Evolutionary conservation across 2,797 vertebrate genomes (phyloP).

Genomic region (Silurus lanzhouensis): DNA sequence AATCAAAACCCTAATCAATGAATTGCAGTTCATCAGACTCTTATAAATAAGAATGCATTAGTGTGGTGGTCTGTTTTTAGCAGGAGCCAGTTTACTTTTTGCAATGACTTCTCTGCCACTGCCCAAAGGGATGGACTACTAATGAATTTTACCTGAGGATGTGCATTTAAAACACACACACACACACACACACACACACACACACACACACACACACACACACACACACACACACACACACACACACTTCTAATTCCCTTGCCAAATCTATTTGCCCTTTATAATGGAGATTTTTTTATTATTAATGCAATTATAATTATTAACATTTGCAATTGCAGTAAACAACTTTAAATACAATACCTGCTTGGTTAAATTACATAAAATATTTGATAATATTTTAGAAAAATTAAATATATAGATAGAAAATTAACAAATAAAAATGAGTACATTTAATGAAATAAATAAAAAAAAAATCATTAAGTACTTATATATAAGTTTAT

Average conservation of each 20-base stretch:
- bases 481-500: no score
- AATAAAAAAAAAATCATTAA: no score
- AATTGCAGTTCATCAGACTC: constrained; percentile 4
- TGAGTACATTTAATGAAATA: no score
- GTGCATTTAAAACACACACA: neutral
- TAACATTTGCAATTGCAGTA: no score
- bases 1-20: constrained; percentile 15
- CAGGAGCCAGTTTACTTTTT: constrained; percentile 20
- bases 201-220: constrained; percentile 9
- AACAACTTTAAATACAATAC: no score
- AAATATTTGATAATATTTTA: no score
- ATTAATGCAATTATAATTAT: no score
- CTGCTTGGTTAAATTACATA: no score
- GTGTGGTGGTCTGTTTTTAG: neutral
- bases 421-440: no score
- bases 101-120: neutral
- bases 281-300: neutral
- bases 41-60: neutral
- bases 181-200: constrained; percentile 15
- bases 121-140: constrained; percentile 14
- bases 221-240: constrained; percentile 14
- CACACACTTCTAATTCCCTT: neutral
- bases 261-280: constrained; percentile 17
- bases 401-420: no score
- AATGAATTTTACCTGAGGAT: constrained; percentile 46